Evolutionary conservation across 1,140 invertebrate species (phyloP), one percentile per base, ranked within the genome.

Genomic region (Trigoniulus corallinus): DNA sequence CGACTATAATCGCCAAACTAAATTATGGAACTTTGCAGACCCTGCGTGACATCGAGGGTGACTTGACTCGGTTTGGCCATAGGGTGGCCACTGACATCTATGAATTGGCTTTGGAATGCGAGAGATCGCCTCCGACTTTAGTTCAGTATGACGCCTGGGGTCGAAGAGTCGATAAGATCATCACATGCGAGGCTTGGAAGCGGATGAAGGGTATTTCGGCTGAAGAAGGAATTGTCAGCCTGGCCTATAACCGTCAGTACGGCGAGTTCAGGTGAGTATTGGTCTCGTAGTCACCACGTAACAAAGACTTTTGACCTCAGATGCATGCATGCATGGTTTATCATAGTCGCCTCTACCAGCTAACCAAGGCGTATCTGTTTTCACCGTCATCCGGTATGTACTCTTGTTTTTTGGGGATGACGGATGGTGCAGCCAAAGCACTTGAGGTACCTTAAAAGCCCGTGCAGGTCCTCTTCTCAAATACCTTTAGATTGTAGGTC

Each of bases 381-480:
- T 52, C 59, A 7, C 67, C 74, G 24, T 72, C 72, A 7, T 69
- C 73, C 3, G 76, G 76, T 2, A 55, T 79, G 13, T 75, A 69
- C 56, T 63, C 65, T 15, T 78, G 76, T 64, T 76, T 76, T 12
- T 57, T 79, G 26, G 76, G 76, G 18, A 78, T 78, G 76, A 78
- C 76, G 34, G 76, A 77, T 63, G 75, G 75, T 50, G 75, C 75
- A 26, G 72, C 72, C 13, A 72, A 70, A 59, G 70, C 71, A 15
- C 60, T 75, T 39, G 63, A 71, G 58, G 70, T 69, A 52, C 10
- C 25, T 45, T 45, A 10, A 45, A 21, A 10, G 10, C 15, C 25
- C 10, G 15, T 29, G 43, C 43, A 15, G 15, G 15, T 12, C 10
- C 10, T 12, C 10, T 10, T 18, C 15, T 64, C 50, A 29, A 27